Evolutionary conservation across 2,797 vertebrate species (phyloP), one percentile per base, ranked within the genome.

Genomic region (Fundulus diaphanus): DNA sequence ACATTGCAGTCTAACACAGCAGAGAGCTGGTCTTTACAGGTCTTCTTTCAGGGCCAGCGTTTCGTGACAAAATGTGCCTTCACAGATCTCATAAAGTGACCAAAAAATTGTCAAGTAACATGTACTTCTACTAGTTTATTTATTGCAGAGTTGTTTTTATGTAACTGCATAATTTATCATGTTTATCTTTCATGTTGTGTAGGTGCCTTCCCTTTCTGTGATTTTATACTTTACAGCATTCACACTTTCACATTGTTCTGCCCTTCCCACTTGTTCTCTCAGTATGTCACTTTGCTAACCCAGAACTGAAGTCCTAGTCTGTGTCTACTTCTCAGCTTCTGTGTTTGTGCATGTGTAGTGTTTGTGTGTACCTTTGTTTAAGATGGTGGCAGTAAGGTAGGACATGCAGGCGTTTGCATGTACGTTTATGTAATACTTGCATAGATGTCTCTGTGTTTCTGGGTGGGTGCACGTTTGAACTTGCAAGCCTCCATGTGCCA

Each of bases 231-330:
- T 70, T 61, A 69, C 73, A 61, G 56, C 42, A 63, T 81, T 74
- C 78, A 71, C 73, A 80, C 77, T 74, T 85, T 84, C 74, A 81
- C 82, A 89, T 78, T 85, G 78, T 72, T 81, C 73, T 86, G 78
- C 77, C 88, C 89, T 92, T 91, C 73, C 85, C 78, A 79, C 74
- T 70, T 59, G 51, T 63, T 77, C 52, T 69, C 57, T 78, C 37
- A 74, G 7, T 56, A 56, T 33, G 29, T 68, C 48, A 51, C 18
- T 24, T 15, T 33, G 31, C 22, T 29, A 75, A 9, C 22, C 29
- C 67, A 71, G 33, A 71, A 27, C 24, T 48, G 24, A 46, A 27
- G 24, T 35, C 20, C 0, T 29, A 63, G 24, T 63, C 33, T 81
- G 31, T 76, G 24, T 35, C 59, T 66, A 2, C 35, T 80, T 81